These are phyloP conservation scores for Channa argus DNA, from an alignment of 2,113 vertebrate genomes.

Conservation along the genomic window DNA sequence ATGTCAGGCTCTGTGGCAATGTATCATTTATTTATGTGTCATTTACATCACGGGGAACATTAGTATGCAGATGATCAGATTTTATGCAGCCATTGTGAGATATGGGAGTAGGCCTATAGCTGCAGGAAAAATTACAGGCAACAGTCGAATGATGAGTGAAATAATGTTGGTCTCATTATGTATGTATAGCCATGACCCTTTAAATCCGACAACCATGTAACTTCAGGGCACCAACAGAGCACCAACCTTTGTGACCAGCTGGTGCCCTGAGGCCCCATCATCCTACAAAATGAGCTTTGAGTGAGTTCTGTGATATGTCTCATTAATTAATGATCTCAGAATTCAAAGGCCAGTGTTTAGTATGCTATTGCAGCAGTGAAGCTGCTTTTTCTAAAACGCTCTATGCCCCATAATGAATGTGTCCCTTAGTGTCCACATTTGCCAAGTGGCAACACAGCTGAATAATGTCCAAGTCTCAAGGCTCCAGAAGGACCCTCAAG, in stretches of 20 bases:
- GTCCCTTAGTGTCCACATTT: neutral
- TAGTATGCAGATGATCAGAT: conserved; percentile 16
- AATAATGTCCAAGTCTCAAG: neutral
- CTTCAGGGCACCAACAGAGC: neutral
- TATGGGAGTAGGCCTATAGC: conserved; percentile 21
- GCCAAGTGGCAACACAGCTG: neutral
- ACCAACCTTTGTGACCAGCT: neutral
- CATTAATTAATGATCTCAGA: conserved; percentile 3
- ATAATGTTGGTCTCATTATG: conserved; percentile 36
- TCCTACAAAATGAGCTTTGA: conserved; percentile 13
- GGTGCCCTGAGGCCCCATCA: conserved; percentile 14
- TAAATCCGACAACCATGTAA: conserved; percentile 1
- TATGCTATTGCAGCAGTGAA: neutral
- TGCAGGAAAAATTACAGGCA: conserved; percentile 11
- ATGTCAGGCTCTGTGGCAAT: neutral
- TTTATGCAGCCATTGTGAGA: conserved; percentile 21
- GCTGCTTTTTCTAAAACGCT: neutral
- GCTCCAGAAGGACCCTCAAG: no score
- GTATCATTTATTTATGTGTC: conserved; percentile 4
- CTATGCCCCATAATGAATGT: neutral
- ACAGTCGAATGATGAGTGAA: conserved; percentile 8
- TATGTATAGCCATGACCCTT: conserved; percentile 23
- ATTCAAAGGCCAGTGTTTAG: neutral
- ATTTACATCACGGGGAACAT: conserved; percentile 4
- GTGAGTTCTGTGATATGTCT: conserved; percentile 22